A percentile compares a stretch with the other conserved stretches of the same genome.
Conservation (phyloP, 2,888 invertebrate genomes). For the Luffia ferchaultella region DNA sequence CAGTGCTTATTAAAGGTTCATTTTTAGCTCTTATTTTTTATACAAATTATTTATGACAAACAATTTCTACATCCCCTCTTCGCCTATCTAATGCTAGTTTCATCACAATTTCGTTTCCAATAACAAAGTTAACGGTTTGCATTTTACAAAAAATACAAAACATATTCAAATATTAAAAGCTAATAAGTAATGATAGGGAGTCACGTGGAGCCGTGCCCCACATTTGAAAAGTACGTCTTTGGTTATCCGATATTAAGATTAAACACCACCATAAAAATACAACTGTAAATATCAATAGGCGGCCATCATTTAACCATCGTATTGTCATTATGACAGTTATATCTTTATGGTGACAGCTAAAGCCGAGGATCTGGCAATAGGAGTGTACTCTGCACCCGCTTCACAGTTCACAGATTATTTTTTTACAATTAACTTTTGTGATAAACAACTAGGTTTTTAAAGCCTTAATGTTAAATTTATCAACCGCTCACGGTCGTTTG, state of each 20-base stretch:
- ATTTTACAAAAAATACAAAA: slow-evolving; percentile 61
- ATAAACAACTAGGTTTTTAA: not conserved
- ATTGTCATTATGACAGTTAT: too few relatives aligned
- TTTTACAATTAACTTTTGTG: not conserved
- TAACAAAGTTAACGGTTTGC: slow-evolving; percentile 46
- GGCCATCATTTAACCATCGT: too few relatives aligned
- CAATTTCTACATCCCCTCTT: not conserved
- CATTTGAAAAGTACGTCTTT: not conserved
- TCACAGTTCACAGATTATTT: too few relatives aligned
- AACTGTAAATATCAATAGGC: too few relatives aligned
- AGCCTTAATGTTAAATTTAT: not conserved
- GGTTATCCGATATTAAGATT: not conserved
- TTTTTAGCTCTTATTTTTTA: too few relatives aligned
- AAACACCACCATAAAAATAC: too few relatives aligned
- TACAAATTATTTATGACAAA: not conserved
- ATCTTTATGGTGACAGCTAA: too few relatives aligned
- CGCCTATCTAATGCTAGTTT: slow-evolving; percentile 45
- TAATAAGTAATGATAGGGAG: not conserved
- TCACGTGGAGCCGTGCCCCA: not conserved
- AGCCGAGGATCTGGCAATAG: too few relatives aligned
- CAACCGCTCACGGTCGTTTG: not conserved
- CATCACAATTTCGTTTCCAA: slow-evolving; percentile 50
- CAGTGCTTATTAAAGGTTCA: too few relatives aligned
- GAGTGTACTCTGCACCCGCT: too few relatives aligned
- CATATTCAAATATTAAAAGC: slow-evolving; percentile 38